Conservation (phyloP, 2,888 invertebrate species). For the Trachelus tabidus region DNA sequence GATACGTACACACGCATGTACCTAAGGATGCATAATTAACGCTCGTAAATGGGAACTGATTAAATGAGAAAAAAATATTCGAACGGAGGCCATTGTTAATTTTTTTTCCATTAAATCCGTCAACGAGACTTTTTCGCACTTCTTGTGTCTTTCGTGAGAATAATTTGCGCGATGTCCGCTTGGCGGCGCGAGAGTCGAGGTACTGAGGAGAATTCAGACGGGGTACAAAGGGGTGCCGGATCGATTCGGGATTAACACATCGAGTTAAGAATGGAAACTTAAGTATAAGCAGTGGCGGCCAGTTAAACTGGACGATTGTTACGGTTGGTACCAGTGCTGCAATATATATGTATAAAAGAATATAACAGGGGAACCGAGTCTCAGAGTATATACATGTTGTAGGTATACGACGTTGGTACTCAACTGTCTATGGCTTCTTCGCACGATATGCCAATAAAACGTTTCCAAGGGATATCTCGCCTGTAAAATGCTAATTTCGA, state of each 20-base stretch:
- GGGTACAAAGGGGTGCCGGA: not conserved
- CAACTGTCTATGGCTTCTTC: constrained; percentile 54
- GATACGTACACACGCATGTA: not conserved
- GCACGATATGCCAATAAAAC: constrained; percentile 63
- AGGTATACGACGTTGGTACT: not conserved
- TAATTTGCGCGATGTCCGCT: not conserved
- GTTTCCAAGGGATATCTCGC: constrained; percentile 49
- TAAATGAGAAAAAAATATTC: not conserved
- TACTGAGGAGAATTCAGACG: not conserved
- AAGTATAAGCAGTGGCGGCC: constrained; percentile 41
- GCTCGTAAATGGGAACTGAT: not conserved
- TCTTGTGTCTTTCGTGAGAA: not conserved
- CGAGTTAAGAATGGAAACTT: constrained; percentile 42
- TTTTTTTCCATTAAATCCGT: not conserved
- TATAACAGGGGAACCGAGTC: constrained; percentile 25
- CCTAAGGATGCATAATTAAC: not conserved
- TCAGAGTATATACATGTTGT: not conserved
- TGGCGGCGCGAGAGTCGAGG: not conserved
- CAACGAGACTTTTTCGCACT: not conserved
- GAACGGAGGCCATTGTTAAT: not conserved
- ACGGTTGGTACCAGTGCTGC: constrained; percentile 14
- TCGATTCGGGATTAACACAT: constrained; percentile 43
- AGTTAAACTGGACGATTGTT: constrained; percentile 31
- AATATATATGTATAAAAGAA: constrained; percentile 14
- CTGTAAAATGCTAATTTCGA: constrained; percentile 61